A percentile compares a stretch with the other conserved stretches of the same genome.
Conservation (phyloP, 2,113 vertebrate genomes). For the Clarias magur region DNA sequence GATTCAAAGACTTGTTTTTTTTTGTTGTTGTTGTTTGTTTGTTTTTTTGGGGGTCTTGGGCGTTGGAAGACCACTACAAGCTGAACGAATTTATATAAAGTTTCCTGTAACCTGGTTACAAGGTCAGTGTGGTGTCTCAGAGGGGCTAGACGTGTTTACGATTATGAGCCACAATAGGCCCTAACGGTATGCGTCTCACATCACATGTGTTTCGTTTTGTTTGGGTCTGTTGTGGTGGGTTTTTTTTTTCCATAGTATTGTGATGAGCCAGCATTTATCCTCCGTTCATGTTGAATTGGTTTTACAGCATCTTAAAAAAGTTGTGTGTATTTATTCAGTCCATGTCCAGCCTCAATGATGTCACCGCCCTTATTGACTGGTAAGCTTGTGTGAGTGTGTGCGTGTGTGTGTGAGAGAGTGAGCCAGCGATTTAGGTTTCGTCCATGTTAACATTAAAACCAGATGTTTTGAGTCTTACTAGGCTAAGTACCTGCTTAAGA, state of each 20-base stretch:
- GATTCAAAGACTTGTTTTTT: constrained; percentile 2
- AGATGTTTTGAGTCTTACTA: constrained; percentile 38
- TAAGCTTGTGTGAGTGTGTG: constrained; percentile 38
- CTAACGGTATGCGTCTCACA: constrained; percentile 30
- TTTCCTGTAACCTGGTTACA: background rate
- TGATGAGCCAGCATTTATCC: constrained; percentile 39
- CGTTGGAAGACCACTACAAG: constrained; percentile 6
- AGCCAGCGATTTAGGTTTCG: constrained; percentile 40
- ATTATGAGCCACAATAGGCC: constrained; percentile 21
- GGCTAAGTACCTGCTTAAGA: constrained; percentile 43
- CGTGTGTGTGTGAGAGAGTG: background rate
- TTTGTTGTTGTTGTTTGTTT: no score
- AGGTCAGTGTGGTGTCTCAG: background rate
- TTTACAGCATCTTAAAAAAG: constrained; percentile 20
- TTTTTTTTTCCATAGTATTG: constrained; percentile 26
- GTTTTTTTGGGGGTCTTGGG: background rate
- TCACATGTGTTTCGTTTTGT: constrained; percentile 25
- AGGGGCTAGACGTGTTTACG: background rate
- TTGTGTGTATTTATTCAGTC: constrained; percentile 15
- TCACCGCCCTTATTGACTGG: constrained; percentile 28
- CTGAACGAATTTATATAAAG: background rate
- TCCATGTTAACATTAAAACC: constrained; percentile 45
- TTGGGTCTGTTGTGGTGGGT: constrained; percentile 17
- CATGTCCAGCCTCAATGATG: constrained; percentile 26
- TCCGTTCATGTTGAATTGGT: constrained; percentile 21